Conservation (phyloP, 64 coral and sea anemone genomes). For the Platygyra sinensis region DNA sequence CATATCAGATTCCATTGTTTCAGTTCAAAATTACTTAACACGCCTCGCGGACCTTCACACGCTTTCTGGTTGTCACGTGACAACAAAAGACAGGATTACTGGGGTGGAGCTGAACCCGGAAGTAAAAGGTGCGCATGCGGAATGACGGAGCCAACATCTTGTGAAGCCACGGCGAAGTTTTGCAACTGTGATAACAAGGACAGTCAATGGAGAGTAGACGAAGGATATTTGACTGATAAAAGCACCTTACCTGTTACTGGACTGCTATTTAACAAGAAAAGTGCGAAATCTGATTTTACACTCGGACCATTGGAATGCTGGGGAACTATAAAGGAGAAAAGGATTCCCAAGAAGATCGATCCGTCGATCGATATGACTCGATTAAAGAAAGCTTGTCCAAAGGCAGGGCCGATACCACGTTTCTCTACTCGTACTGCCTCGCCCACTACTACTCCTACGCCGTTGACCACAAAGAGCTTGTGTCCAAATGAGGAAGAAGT, state of each 20-base stretch:
- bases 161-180: slow-evolving; percentile 12
- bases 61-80: slow-evolving; percentile 72
- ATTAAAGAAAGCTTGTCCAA: slow-evolving; percentile 45
- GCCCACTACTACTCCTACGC: neutral
- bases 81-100: slow-evolving; percentile 47
- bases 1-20: slow-evolving; percentile 80
- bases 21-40: slow-evolving; percentile 68
- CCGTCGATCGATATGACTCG: slow-evolving; percentile 3
- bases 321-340: slow-evolving; percentile 30
- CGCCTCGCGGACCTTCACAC: slow-evolving; percentile 44
- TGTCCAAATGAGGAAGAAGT: neutral
- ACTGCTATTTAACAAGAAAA: slow-evolving; percentile 51
- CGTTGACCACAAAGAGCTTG: neutral
- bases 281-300: slow-evolving; percentile 42
- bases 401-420: slow-evolving; percentile 13
- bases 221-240: slow-evolving; percentile 70
- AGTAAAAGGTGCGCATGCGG: slow-evolving; percentile 77
- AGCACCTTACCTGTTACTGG: slow-evolving; percentile 59
- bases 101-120: slow-evolving; percentile 75
- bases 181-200: slow-evolving; percentile 85
- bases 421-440: neutral
- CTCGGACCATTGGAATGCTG: slow-evolving; percentile 88
- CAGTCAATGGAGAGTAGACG: slow-evolving; percentile 67
- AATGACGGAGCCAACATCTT: slow-evolving; percentile 3
- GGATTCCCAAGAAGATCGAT: neutral